phyloP scores from a whole-genome alignment of 2,113 vertebrate genomes.

The Alectura lathami region DNA sequence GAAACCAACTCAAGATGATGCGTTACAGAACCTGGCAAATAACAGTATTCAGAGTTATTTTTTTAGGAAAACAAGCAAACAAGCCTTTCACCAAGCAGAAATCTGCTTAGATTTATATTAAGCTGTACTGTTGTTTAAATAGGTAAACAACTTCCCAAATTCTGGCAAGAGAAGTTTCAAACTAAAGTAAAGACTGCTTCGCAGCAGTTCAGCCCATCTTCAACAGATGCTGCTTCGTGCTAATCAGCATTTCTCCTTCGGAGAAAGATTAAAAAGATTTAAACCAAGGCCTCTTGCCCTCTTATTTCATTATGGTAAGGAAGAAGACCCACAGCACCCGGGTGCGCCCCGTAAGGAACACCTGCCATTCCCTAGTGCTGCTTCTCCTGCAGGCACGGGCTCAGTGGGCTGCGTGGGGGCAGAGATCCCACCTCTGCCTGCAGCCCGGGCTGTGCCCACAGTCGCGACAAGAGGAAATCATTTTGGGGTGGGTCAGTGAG shows the following conservation, averaged over 20 bases:
- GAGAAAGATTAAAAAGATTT: slow-evolving; percentile 40
- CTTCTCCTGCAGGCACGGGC: not conserved
- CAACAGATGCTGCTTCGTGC: not conserved
- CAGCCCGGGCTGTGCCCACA: not conserved
- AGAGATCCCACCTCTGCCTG: not conserved
- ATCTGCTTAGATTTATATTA: not conserved
- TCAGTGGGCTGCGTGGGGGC: not conserved
- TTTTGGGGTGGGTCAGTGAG: not conserved
- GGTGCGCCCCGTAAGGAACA: not conserved
- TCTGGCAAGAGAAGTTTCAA: not conserved
- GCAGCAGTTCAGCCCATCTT: not conserved
- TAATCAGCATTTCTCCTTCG: slow-evolving; percentile 3
- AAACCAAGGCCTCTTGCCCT: slow-evolving; percentile 7
- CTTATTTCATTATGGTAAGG: slow-evolving; percentile 17
- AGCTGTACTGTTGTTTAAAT: not conserved
- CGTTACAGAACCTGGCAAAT: not conserved
- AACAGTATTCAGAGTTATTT: not conserved
- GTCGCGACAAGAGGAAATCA: fast-evolving
- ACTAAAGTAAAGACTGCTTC: not conserved
- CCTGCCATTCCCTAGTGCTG: not conserved
- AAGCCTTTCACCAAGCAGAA: not conserved
- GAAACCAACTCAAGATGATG: not conserved
- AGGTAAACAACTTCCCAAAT: not conserved
- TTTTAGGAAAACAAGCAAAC: not conserved
- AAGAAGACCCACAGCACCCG: not conserved